Conservation (phyloP, 2,113 vertebrate genomes). For the Ceyx melanurus region DNA sequence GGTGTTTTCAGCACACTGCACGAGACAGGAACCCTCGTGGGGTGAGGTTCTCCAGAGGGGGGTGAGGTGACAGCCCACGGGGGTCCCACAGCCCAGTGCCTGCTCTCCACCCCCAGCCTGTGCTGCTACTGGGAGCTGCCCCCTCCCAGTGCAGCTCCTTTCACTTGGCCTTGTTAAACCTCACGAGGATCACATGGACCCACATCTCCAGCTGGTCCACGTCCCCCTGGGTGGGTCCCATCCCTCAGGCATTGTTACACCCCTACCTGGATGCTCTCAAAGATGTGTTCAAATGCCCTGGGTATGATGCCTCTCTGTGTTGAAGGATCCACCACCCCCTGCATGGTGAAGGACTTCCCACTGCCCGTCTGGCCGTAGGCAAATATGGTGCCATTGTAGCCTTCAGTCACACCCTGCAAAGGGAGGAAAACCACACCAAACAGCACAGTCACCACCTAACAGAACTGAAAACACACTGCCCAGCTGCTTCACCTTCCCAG, state of each 20-base stretch:
- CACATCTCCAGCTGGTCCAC: background rate
- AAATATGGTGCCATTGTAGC: conserved; percentile 92
- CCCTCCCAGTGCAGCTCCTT: background rate
- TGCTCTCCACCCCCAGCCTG: background rate
- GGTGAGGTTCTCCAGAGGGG: background rate
- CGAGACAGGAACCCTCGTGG: background rate
- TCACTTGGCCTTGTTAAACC: background rate
- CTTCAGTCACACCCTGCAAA: conserved; percentile 86
- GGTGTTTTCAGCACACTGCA: conserved; percentile 87
- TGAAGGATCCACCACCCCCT: conserved; percentile 78
- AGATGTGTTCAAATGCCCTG: conserved; percentile 87
- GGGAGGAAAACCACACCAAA: background rate
- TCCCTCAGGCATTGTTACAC: background rate
- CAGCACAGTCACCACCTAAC: background rate
- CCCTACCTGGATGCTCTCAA: conserved; percentile 91
- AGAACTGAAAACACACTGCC: background rate
- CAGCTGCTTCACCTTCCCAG: background rate
- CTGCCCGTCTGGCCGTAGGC: conserved; percentile 92
- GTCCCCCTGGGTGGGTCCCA: background rate
- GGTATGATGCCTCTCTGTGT: conserved; percentile 85
- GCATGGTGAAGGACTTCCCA: conserved; percentile 92
- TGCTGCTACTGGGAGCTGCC: background rate
- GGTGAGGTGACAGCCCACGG: background rate
- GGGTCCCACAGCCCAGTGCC: background rate
- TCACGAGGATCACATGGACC: background rate